A percentile compares a stretch with the other conserved stretches of the same genome.
Conservation (phyloP, 2,113 vertebrate species). For the Xiphias gladius region DNA sequence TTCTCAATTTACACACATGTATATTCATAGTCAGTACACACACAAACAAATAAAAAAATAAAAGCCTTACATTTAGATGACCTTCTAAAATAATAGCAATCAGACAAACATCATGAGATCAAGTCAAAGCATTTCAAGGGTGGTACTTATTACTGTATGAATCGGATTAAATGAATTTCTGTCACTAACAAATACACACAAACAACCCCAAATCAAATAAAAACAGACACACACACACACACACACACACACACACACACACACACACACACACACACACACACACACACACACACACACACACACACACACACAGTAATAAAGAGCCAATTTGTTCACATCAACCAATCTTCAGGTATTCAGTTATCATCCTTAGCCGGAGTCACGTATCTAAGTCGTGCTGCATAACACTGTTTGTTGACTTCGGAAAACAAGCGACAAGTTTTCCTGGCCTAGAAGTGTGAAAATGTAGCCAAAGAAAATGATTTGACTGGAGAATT, state of each 20-base stretch:
- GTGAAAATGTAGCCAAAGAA: conserved; percentile 21
- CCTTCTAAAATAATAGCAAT: neutral
- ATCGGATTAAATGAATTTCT: neutral
- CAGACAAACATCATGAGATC: conserved; percentile 5
- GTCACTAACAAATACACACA: neutral
- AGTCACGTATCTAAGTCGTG: conserved; percentile 1
- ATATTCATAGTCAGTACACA: neutral
- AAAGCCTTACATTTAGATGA: neutral
- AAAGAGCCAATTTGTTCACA: neutral
- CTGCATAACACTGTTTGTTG: no score
- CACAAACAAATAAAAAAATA: conserved; percentile 13
- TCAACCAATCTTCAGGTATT: neutral
- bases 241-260: no score
- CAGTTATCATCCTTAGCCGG: neutral
- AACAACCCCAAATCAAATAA: no score
- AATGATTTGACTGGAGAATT: conserved; percentile 13
- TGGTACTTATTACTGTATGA: neutral
- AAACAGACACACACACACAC: neutral
- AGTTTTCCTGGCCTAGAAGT: conserved; percentile 13
- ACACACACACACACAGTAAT: neutral
- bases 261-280: neutral
- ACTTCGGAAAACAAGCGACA: conserved; percentile 18
- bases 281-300: neutral
- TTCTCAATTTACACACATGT: neutral
- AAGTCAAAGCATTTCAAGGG: neutral